Conservation (phyloP, 2,113 vertebrate genomes). For the Erythrolamprus reginae region DNA sequence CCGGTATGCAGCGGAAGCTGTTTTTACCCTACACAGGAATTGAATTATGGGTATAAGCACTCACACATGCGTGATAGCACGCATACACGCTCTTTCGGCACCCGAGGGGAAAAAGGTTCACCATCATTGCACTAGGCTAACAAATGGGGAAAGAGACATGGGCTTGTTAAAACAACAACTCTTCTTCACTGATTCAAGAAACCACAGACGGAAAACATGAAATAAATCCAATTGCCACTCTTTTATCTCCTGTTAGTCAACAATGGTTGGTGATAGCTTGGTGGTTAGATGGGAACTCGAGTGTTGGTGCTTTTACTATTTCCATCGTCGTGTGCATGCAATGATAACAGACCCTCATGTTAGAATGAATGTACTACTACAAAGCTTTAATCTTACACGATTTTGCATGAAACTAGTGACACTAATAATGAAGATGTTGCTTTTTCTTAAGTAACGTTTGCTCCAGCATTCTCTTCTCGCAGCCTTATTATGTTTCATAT, state of each 20-base stretch:
- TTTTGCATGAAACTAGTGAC: background rate
- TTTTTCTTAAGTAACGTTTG: background rate
- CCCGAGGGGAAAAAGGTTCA: too few relatives aligned
- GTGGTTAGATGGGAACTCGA: slow-evolving; percentile 20
- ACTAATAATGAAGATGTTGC: background rate
- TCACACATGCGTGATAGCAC: too few relatives aligned
- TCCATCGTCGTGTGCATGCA: background rate
- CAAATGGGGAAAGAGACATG: slow-evolving; percentile 13
- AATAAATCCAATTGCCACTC: slow-evolving; percentile 21
- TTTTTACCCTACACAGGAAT: too few relatives aligned
- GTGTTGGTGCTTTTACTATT: slow-evolving; percentile 8
- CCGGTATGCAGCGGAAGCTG: too few relatives aligned
- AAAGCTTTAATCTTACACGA: background rate
- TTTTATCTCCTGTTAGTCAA: slow-evolving; percentile 21
- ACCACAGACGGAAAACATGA: slow-evolving; percentile 22
- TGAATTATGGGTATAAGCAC: too few relatives aligned
- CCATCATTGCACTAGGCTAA: background rate
- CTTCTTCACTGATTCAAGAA: slow-evolving; percentile 35
- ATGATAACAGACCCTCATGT: background rate
- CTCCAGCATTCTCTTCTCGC: background rate
- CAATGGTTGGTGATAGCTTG: background rate
- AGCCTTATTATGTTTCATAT: background rate
- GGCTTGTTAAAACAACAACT: slow-evolving; percentile 24
- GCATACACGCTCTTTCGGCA: too few relatives aligned
- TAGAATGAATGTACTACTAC: background rate